A percentile compares a stretch with the other conserved stretches of the same genome.
These are phyloP conservation scores for Fratercula arctica DNA, from an alignment of 2,797 vertebrate species.

Conservation along the genomic window DNA sequence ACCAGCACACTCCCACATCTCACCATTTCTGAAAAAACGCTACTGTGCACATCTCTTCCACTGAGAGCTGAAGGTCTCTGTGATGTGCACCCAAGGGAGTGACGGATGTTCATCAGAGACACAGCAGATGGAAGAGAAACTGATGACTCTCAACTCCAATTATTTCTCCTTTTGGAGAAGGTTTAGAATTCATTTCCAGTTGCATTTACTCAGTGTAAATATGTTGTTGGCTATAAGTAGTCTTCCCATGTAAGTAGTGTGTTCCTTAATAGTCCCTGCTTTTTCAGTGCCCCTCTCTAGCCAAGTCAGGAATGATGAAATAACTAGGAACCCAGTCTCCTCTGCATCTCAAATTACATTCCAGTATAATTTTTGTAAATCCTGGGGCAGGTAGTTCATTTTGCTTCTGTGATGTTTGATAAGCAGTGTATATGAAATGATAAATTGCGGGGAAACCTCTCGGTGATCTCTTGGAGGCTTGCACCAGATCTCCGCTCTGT, in stretches of 20 bases:
- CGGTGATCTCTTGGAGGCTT: neutral
- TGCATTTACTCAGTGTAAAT: neutral
- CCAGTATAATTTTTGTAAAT: neutral
- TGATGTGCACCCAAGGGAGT: neutral
- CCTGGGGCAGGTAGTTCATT: neutral
- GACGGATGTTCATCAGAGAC: neutral
- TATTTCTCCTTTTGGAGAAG: neutral
- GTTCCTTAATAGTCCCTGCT: neutral
- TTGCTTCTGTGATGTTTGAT: neutral
- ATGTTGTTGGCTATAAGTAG: neutral
- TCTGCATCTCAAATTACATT: neutral
- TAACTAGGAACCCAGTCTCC: neutral
- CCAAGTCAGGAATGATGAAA: neutral
- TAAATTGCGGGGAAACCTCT: neutral
- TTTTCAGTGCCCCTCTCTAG: neutral
- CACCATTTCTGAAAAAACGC: conserved; percentile 9
- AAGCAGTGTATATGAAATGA: neutral
- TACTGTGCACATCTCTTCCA: neutral
- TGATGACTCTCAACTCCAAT: neutral
- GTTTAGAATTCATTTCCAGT: neutral
- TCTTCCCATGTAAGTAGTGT: neutral
- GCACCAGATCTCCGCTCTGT: neutral
- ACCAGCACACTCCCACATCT: neutral
- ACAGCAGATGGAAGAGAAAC: neutral
- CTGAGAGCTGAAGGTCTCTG: neutral